Evolutionary conservation across 2,888 invertebrate genomes (phyloP), one percentile per base, ranked within the genome.

Genomic region (Chrysolina oricalcia): DNA sequence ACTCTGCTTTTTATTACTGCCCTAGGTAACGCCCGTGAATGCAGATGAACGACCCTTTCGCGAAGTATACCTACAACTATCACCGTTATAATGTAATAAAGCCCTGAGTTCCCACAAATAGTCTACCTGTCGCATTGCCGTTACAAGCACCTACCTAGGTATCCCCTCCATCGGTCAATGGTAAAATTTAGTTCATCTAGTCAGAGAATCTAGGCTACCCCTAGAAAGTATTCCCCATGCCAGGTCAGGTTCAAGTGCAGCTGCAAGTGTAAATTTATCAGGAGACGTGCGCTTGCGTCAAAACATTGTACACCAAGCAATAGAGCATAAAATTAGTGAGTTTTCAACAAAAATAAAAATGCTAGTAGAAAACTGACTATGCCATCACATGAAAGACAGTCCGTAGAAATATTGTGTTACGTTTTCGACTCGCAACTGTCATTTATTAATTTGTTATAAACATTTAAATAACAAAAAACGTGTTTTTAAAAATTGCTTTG

Each of bases 191-290:
- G 83, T 82, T 82, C 82, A 84, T 85, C 85, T 83, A 35, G 35
- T 0, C 35, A 35, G 6, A 35, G 4, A 35, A 85, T 86, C 85
- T 87, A 86, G 87, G 86, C 84, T 86, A 86, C 85, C 85, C 85
- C 81, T 84, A 84, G 84, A 83, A 85, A 81, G 81, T 81, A 79
- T 78, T 81, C 77, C 82, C 85, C 84, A 85, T 88, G 87, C 85
- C 87, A 87, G 88, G 89, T 88, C 89, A 89, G 88, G 89, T 88
- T 89, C 89, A 89, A 89, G 89, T 88, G 87, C 88, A 88, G 87
- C 87, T 88, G 88, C 85, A 87, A 84, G 73, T 76, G 73, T 67
- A 48, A 19, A 40, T 48, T 46, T 62, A 15, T n/a, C 35, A n/a
- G 59, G 59, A 19, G 11, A 19, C 15, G 21, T 53, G 53, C 59